Percentiles rank a stretch among this genome's conserved stretches.
phyloP scores from a whole-genome alignment of 2,888 invertebrate species.

The Mayetiola destructor region DNA sequence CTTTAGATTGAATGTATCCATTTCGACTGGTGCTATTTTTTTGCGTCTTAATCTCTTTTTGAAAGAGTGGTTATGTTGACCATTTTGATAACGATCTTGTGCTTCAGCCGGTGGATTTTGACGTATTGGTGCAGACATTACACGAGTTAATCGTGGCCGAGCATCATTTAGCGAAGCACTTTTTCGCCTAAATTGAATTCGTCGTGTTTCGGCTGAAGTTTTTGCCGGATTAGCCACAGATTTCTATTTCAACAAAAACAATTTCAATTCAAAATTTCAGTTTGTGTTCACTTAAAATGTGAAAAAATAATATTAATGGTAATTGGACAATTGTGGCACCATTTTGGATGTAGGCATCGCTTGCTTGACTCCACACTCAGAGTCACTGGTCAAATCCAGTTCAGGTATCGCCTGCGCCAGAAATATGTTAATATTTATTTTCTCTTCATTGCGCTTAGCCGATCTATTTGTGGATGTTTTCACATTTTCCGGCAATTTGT shows the following conservation, averaged over 20 bases:
- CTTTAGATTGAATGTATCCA: constrained; percentile 22
- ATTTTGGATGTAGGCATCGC: background rate
- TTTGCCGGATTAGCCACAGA: background rate
- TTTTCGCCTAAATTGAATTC: constrained; percentile 23
- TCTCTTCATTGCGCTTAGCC: constrained; percentile 38
- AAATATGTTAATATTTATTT: constrained; percentile 46
- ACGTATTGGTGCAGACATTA: constrained; percentile 36
- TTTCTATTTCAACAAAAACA: background rate
- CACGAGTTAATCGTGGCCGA: constrained; percentile 32
- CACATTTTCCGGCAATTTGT: background rate
- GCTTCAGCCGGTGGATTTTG: constrained; percentile 18
- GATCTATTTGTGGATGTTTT: constrained; percentile 32
- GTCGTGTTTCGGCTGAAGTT: constrained; percentile 20
- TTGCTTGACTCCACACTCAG: background rate
- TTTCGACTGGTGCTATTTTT: constrained; percentile 25
- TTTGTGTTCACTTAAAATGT: background rate
- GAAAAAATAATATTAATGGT: background rate
- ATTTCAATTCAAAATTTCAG: background rate
- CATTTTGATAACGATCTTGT: constrained; percentile 20
- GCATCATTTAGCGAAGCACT: background rate
- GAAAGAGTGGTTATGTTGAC: constrained; percentile 15
- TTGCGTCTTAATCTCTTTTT: constrained; percentile 19
- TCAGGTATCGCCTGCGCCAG: constrained; percentile 37
- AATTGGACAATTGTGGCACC: background rate
- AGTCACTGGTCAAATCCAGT: constrained; percentile 18